Evolutionary conservation across 2,113 vertebrate genomes (phyloP).

Genomic region (Chascanopsetta lugubris): DNA sequence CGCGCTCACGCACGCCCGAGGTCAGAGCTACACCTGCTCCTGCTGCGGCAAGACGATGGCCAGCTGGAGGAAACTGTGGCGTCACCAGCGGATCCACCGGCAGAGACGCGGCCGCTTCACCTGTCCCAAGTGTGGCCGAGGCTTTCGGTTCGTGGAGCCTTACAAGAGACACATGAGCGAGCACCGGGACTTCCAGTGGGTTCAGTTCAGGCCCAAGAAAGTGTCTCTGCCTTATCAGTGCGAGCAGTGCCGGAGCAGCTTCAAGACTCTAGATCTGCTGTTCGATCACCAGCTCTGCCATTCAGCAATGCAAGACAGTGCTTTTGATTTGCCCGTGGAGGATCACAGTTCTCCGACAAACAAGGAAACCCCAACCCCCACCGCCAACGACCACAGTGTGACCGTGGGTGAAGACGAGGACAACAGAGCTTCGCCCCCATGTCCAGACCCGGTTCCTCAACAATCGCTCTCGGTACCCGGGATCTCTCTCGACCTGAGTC

Average conservation of each 20-base stretch:
- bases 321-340: conserved; percentile 40
- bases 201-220: conserved; percentile 53
- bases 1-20: conserved; percentile 78
- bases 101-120: conserved; percentile 77
- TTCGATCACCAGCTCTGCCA: conserved; percentile 80
- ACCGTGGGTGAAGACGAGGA: background rate
- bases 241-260: conserved; percentile 74
- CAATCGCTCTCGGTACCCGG: background rate
- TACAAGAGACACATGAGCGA: conserved; percentile 79
- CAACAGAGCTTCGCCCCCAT: background rate
- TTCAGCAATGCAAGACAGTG: conserved; percentile 38
- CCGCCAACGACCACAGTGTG: background rate
- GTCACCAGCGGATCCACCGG: conserved; percentile 80
- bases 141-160: conserved; percentile 75
- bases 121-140: conserved; percentile 72
- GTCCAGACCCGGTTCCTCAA: conserved; percentile 18
- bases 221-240: conserved; percentile 77
- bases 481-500: conserved; percentile 25
- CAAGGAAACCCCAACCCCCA: conserved; percentile 3
- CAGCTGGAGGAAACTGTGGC: conserved; percentile 81
- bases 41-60: conserved; percentile 75
- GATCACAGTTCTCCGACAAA: conserved; percentile 2
- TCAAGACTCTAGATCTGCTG: conserved; percentile 75
- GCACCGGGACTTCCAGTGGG: conserved; percentile 75
- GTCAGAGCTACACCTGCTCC: conserved; percentile 72